A percentile compares a stretch with the other conserved stretches of the same genome.
These are phyloP conservation scores for Corynorhinus townsendii DNA, from an alignment of 2,113 vertebrate species.

Conservation along the genomic window DNA sequence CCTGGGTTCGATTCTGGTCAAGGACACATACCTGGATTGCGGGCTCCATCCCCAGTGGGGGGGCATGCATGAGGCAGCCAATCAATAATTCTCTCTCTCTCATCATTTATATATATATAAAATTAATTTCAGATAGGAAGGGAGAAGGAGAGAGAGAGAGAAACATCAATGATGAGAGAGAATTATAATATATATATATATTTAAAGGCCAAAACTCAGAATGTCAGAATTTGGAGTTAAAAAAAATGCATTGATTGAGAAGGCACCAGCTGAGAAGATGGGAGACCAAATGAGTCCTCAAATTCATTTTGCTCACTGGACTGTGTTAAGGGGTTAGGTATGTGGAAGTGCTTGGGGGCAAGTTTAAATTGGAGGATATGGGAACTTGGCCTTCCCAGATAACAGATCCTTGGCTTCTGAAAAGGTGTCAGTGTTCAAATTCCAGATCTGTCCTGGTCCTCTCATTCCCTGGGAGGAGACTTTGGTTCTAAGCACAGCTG, in stretches of 20 bases:
- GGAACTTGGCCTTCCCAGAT: not conserved
- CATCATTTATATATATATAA: too few relatives aligned
- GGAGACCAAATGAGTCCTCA: not conserved
- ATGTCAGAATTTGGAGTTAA: not conserved
- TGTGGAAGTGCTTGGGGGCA: not conserved
- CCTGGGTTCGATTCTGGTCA: too few relatives aligned
- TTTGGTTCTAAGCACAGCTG: not conserved
- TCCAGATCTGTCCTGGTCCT: not conserved
- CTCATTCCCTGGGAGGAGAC: not conserved
- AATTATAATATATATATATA: too few relatives aligned
- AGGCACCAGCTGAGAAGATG: not conserved
- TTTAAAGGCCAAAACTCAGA: not conserved
- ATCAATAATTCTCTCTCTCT: too few relatives aligned
- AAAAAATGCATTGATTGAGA: not conserved
- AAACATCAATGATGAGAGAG: too few relatives aligned
- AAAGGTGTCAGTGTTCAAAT: not conserved
- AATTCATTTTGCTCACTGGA: not conserved
- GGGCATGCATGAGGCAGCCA: too few relatives aligned
- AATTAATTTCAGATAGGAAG: too few relatives aligned
- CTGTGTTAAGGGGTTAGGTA: not conserved
- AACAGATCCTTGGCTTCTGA: not conserved
- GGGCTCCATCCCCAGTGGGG: too few relatives aligned
- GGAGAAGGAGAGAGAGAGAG: too few relatives aligned
- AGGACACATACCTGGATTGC: too few relatives aligned
- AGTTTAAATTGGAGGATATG: not conserved